Percentiles rank a stretch among this genome's conserved stretches.
phyloP scores from a whole-genome alignment of 2,797 vertebrate species.

The Eulemur coronatus region DNA sequence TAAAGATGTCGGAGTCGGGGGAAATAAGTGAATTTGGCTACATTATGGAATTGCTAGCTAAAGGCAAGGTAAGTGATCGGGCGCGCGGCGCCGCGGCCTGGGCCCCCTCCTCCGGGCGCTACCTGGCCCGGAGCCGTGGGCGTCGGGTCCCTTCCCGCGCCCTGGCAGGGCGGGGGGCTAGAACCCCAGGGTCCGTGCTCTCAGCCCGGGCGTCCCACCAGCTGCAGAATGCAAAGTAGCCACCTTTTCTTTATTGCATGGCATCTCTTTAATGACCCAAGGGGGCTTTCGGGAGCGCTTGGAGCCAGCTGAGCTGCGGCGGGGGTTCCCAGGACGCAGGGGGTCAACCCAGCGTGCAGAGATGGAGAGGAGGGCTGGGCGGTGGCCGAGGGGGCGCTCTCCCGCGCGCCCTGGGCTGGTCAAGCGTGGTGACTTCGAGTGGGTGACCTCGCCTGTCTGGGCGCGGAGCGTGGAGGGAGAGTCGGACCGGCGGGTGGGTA shows the following conservation, averaged over 20 bases:
- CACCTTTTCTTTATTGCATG: not conserved
- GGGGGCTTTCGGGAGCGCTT: not conserved
- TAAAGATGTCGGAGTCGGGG: slow-evolving; percentile 88
- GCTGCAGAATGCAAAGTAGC: slow-evolving; percentile 27
- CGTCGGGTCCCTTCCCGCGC: not conserved
- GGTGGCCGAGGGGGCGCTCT: not conserved
- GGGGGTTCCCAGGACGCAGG: not conserved
- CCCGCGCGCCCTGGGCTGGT: not conserved
- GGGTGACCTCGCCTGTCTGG: not conserved
- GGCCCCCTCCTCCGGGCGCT: not conserved
- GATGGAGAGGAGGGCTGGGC: not conserved
- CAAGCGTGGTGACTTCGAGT: not conserved
- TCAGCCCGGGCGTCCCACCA: not conserved
- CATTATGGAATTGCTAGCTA: slow-evolving; percentile 91
- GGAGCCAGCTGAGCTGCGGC: not conserved
- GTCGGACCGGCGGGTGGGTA: not conserved
- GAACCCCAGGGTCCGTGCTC: not conserved
- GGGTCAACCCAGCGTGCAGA: not conserved
- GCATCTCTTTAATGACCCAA: not conserved
- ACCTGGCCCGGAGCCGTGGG: not conserved
- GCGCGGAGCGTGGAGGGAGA: not conserved
- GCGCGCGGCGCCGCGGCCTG: not conserved
- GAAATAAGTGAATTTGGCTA: slow-evolving; percentile 90
- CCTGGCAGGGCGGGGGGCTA: not conserved
- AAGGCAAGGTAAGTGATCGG: slow-evolving; percentile 89